A percentile compares a stretch with the other conserved stretches of the same genome.
Conservation (phyloP, 2,113 vertebrate genomes). For the Saguinus imperator region DNA sequence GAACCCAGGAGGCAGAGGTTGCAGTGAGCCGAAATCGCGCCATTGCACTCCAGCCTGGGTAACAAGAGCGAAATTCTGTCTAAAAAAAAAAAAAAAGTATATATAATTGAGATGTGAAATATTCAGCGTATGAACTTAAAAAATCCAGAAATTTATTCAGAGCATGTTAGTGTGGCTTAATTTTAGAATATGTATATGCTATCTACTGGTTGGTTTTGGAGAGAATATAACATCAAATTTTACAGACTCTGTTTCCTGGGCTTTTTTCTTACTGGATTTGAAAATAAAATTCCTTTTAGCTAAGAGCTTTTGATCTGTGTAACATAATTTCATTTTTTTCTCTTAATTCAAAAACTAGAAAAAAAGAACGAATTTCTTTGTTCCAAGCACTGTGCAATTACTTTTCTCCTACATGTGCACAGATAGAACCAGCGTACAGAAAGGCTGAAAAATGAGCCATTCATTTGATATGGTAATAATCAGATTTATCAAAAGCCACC, state of each 20-base stretch:
- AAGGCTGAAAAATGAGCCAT: constrained; percentile 77
- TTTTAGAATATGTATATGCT: constrained; percentile 19
- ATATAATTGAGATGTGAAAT: neutral
- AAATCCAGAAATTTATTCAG: neutral
- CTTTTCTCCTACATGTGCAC: constrained; percentile 55
- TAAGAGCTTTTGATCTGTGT: constrained; percentile 57
- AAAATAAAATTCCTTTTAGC: constrained; percentile 29
- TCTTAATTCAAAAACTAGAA: constrained; percentile 43
- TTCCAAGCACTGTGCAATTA: constrained; percentile 65
- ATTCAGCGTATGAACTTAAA: neutral
- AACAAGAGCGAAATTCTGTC: no score
- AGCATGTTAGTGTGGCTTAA: neutral
- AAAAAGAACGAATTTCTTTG: constrained; percentile 75
- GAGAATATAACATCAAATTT: neutral
- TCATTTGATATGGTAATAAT: constrained; percentile 81
- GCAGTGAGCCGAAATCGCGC: no score
- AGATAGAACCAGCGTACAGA: constrained; percentile 54
- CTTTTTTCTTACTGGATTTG: neutral
- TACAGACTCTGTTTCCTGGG: neutral
- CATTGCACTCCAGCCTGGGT: no score
- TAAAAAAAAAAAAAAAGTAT: no score
- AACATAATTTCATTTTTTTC: neutral
- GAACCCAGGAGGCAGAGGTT: no score
- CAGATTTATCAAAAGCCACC: constrained; percentile 76
- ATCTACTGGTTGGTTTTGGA: neutral